Conservation (phyloP, 2,797 vertebrate species). For the Cheirogaleus major region DNA sequence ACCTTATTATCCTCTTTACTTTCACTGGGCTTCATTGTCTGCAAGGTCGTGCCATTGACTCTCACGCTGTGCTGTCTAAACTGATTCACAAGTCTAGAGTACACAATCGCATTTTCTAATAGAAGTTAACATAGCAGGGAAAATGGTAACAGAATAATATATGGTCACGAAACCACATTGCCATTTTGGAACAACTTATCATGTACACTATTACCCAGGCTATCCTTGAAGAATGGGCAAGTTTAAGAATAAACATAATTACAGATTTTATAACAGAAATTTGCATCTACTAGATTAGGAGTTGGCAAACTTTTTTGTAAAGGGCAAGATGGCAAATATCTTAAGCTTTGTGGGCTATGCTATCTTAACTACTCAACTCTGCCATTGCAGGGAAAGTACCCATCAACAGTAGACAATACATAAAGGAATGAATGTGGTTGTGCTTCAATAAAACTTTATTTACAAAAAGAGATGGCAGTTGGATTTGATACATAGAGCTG, state of each 20-base stretch:
- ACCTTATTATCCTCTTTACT: neutral
- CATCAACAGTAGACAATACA: neutral
- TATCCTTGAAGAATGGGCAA: neutral
- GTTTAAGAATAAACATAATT: neutral
- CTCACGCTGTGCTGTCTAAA: neutral
- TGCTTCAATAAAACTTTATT: conserved; percentile 14
- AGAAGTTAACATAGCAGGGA: neutral
- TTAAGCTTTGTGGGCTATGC: neutral
- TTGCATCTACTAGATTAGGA: neutral
- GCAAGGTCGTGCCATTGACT: neutral
- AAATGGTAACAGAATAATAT: neutral
- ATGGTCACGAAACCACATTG: neutral
- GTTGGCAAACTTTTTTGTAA: neutral
- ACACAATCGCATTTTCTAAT: conserved; percentile 5
- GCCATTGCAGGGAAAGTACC: neutral
- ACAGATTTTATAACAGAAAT: neutral
- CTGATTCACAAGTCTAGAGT: neutral
- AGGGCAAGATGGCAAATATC: neutral
- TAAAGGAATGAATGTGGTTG: neutral
- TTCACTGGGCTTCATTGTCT: neutral
- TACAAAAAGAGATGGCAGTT: neutral
- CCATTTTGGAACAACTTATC: neutral
- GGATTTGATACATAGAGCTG: neutral
- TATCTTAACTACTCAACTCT: neutral
- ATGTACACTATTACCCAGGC: neutral